A percentile compares a stretch with the other conserved stretches of the same genome.
Conservation (phyloP, 2,797 vertebrate genomes). For the Ctenopoma kingsleyae region DNA sequence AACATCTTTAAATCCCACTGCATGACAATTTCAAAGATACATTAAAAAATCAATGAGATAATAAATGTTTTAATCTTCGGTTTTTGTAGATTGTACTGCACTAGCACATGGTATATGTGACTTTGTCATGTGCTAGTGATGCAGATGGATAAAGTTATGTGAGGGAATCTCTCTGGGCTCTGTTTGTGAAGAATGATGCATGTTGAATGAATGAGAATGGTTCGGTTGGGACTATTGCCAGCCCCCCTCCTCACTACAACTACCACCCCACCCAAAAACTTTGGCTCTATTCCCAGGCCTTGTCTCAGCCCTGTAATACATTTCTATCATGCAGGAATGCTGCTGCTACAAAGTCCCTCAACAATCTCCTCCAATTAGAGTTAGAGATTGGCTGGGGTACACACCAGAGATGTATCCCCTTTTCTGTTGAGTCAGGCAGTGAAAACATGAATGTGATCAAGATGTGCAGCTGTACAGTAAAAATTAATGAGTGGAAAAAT, state of each 20-base stretch:
- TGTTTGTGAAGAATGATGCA: slow-evolving; percentile 13
- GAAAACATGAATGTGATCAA: neutral
- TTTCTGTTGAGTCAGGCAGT: neutral
- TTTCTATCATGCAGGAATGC: slow-evolving; percentile 32
- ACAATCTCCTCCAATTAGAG: slow-evolving; percentile 11
- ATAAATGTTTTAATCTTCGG: neutral
- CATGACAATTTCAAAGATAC: neutral
- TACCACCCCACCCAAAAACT: slow-evolving; percentile 11
- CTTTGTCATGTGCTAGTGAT: neutral
- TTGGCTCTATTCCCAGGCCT: slow-evolving; percentile 32
- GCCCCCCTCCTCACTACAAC: neutral
- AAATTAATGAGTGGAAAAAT: neutral
- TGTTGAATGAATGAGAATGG: slow-evolving; percentile 19
- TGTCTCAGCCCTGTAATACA: slow-evolving; percentile 23
- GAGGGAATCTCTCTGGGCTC: slow-evolving; percentile 4
- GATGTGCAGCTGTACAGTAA: neutral
- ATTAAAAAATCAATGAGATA: neutral
- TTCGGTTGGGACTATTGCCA: slow-evolving; percentile 32
- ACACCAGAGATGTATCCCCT: neutral
- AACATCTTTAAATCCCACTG: neutral
- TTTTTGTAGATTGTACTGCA: neutral
- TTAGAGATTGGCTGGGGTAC: neutral
- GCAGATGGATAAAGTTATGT: slow-evolving; percentile 19
- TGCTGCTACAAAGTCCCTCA: slow-evolving; percentile 11
- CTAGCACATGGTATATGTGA: neutral